phyloP scores from a whole-genome alignment of 2,888 invertebrate genomes.

The Ormia ochracea region DNA sequence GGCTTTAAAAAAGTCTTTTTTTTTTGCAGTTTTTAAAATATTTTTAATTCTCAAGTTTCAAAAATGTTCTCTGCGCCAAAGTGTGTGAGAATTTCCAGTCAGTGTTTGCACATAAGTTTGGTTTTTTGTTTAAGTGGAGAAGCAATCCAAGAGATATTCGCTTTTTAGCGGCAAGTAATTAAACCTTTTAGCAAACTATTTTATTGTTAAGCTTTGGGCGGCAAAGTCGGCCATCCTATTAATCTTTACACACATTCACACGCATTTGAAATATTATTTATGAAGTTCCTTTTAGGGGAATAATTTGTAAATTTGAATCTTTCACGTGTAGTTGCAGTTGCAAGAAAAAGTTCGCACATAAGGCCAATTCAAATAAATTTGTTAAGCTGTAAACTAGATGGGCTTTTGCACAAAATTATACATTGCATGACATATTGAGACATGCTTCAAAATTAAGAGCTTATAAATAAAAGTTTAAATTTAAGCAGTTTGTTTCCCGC shows the following conservation, averaged over 20 bases:
- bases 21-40: conserved; percentile 26
- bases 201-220: conserved; percentile 45
- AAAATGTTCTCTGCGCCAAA: conserved; percentile 6
- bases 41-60: conserved; percentile 9
- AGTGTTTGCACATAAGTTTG: conserved; percentile 30
- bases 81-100: conserved; percentile 20
- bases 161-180: conserved; percentile 68
- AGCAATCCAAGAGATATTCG: conserved; percentile 28
- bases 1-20: not conserved
- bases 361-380: not conserved
- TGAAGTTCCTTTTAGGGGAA: conserved; percentile 68
- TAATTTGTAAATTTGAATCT: conserved; percentile 66
- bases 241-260: not conserved
- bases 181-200: conserved; percentile 73
- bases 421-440: too few relatives aligned
- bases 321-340: not conserved
- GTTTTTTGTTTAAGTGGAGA: conserved; percentile 2
- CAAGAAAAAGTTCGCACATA: not conserved
- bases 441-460: too few relatives aligned
- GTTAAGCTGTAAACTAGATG: not conserved
- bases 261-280: conserved; percentile 50
- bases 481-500: too few relatives aligned
- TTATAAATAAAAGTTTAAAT: too few relatives aligned
- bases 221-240: conserved; percentile 27
- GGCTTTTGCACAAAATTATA: too few relatives aligned